Conservation (phyloP, 1,140 invertebrate species). For the Venustaconcha ellipsiformis region DNA sequence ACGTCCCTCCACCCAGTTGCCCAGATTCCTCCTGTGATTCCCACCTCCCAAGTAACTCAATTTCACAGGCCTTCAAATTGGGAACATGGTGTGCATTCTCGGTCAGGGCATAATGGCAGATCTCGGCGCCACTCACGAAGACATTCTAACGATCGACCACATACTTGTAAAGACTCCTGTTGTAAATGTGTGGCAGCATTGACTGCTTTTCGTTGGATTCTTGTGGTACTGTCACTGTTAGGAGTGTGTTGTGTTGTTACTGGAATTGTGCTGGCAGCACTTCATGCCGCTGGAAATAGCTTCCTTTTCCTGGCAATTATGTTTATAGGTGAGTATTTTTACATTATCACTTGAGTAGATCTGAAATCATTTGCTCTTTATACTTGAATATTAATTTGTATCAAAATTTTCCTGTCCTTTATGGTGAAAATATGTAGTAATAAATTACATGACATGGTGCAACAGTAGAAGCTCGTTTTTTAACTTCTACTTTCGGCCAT, state of each 20-base stretch:
- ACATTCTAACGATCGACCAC: constrained; percentile 21
- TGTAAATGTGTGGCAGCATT: constrained; percentile 58
- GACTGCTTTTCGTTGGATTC: constrained; percentile 65
- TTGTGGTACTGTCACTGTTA: constrained; percentile 62
- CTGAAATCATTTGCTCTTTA: too few species aligned
- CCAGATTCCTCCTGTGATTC: constrained; percentile 21
- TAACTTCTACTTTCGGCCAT: too few species aligned
- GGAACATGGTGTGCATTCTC: constrained; percentile 21
- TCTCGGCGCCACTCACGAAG: constrained; percentile 36
- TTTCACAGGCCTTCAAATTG: constrained; percentile 25
- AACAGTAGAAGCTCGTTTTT: too few species aligned
- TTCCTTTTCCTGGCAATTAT: constrained; percentile 65
- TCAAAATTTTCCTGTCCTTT: too few species aligned
- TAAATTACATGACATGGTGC: too few species aligned
- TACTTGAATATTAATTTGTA: too few species aligned
- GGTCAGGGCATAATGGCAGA: constrained; percentile 24
- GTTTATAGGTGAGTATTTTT: constrained; percentile 64
- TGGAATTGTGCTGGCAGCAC: constrained; percentile 66
- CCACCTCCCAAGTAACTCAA: constrained; percentile 10
- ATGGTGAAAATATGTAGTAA: too few species aligned
- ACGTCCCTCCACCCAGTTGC: constrained; percentile 28
- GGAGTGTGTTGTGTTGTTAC: constrained; percentile 66
- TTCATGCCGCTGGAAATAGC: constrained; percentile 60
- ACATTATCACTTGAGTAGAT: too few species aligned
- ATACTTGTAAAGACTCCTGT: constrained; percentile 60